These are phyloP conservation scores for Copidosoma floridanum DNA, from an alignment of 1,140 invertebrate genomes.

Conservation along the genomic window DNA sequence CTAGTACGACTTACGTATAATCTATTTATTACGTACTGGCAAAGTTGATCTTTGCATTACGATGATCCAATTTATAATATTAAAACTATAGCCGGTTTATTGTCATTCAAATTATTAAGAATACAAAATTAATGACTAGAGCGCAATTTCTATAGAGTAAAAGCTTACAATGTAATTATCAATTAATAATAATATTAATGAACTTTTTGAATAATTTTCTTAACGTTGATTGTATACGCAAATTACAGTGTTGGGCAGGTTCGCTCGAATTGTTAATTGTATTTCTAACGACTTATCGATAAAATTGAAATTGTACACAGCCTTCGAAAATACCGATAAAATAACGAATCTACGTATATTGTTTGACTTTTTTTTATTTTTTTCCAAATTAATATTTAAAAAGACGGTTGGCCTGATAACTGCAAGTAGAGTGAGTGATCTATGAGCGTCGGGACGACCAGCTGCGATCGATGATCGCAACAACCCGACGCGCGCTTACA, in stretches of 20 bases:
- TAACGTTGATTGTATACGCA: too few relatives aligned
- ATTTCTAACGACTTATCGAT: neutral
- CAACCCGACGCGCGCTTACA: too few relatives aligned
- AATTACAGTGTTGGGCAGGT: too few relatives aligned
- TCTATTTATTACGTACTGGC: too few relatives aligned
- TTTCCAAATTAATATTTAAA: neutral
- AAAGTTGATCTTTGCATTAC: too few relatives aligned
- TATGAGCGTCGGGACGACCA: too few relatives aligned
- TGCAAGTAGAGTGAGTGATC: conserved; percentile 4
- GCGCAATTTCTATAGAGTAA: neutral
- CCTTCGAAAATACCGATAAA: conserved; percentile 5
- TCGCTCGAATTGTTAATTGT: conserved; percentile 16
- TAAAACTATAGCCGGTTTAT: conserved; percentile 18
- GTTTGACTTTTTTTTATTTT: too few relatives aligned
- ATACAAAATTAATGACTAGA: conserved; percentile 6
- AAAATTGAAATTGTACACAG: conserved; percentile 18
- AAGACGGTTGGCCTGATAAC: conserved; percentile 20
- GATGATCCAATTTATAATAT: too few relatives aligned
- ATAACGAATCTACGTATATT: conserved; percentile 2
- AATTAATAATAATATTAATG: neutral
- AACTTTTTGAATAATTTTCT: too few relatives aligned
- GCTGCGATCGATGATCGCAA: too few relatives aligned
- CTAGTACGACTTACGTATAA: too few relatives aligned
- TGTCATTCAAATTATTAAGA: conserved; percentile 1
- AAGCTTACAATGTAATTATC: neutral